These are phyloP conservation scores for Acrocephalus kingi DNA, from an alignment of 2,113 vertebrate species.

Conservation along the genomic window DNA sequence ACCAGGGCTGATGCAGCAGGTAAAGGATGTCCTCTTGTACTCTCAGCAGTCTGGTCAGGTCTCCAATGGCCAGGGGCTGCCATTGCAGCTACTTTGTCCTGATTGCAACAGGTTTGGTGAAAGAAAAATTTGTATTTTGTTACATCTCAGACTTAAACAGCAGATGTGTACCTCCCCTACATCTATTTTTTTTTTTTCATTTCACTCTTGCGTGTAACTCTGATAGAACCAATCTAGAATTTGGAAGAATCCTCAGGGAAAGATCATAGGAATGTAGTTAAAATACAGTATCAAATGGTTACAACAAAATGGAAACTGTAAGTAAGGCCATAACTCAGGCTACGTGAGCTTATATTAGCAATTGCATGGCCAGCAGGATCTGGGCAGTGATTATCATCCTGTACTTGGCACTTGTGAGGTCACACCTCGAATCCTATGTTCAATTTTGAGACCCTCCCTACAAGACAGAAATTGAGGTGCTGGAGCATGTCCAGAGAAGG, in stretches of 20 bases:
- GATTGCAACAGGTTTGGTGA: not conserved
- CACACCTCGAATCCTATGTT: not conserved
- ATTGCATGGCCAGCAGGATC: not conserved
- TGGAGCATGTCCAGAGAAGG: not conserved
- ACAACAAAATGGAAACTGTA: not conserved
- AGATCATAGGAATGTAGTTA: not conserved
- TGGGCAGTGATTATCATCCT: not conserved
- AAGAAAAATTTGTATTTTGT: not conserved
- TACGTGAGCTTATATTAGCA: not conserved
- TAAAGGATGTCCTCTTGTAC: fast-evolving
- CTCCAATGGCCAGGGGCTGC: not conserved
- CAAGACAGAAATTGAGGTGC: not conserved
- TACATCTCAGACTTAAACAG: not conserved
- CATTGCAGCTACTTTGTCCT: not conserved
- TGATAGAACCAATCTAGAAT: not conserved
- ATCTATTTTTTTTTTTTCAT: not conserved
- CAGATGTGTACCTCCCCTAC: not conserved
- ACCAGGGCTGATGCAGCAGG: not conserved
- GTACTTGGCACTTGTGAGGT: fast-evolving
- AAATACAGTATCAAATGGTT: not conserved
- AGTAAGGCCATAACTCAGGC: not conserved
- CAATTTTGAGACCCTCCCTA: not conserved
- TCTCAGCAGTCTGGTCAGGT: not conserved
- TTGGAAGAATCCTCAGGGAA: not conserved
- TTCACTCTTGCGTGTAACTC: not conserved